Evolutionary conservation across 2,113 vertebrate species (phyloP), one percentile per base, ranked within the genome.

Genomic region (Anhinga anhinga): DNA sequence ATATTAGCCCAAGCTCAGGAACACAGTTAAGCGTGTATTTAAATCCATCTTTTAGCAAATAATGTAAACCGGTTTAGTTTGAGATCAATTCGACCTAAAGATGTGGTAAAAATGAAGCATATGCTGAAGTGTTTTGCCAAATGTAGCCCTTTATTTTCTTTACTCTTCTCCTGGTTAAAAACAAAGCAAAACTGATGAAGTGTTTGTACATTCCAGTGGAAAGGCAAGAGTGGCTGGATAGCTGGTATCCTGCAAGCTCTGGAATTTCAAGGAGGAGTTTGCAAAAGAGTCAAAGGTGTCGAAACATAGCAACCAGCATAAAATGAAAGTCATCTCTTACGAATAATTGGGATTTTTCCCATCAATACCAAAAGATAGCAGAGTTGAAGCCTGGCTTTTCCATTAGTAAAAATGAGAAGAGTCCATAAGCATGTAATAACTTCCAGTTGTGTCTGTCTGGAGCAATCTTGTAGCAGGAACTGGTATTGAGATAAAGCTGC

Each of bases 21-120:
- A 17, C 59, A 11, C 3, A 2, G 6, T n/a, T 30, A 36, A 26
- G 36, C 2, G 0, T 14, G 17, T 44, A 7, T 81, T 86, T 71
- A 55, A 81, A 70, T 34, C 23, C 15, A 20, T 17, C 22, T 44
- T 88, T 62, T 9, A 80, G 53, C 13, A 49, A 53, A 25, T 29
- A 72, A 17, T 22, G 20, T 65, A 23, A 50, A 61, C 36, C 15
- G 44, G 13, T 20, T 88, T 52, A 36, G 36, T 67, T 72, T 40
- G 55, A 76, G 27, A 58, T 63, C 11, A 11, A 0, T 40, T 63
- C 22, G 29, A 40, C 38, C 40, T 38, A 9, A 80, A 73, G 40
- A 27, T 30, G 26, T 34, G 25, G 11, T 61, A 67, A 79, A 86
- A 73, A 42, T 27, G 4, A 36, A 25, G 12, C 5, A 2, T 21